phyloP scores from a whole-genome alignment of 2,113 vertebrate species.

The Tretioscincus oriximinensis region DNA sequence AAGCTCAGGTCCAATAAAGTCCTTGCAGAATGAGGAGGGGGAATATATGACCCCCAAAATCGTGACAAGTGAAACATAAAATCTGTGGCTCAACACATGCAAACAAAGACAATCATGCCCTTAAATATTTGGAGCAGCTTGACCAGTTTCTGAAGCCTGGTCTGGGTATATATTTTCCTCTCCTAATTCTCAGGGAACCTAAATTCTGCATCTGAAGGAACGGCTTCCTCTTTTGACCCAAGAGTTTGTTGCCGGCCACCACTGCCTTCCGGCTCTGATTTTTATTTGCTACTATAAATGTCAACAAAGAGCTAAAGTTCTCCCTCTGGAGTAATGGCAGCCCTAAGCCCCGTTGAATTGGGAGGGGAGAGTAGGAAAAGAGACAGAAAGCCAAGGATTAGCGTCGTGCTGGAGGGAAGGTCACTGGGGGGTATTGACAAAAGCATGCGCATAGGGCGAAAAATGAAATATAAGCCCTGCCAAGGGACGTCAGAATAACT shows the following conservation, averaged over 20 bases:
- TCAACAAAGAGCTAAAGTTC: neutral
- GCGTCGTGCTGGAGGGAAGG: constrained; percentile 4
- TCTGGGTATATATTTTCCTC: too few species aligned
- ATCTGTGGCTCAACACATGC: neutral
- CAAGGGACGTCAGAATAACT: constrained; percentile 13
- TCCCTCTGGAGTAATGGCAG: constrained; percentile 6
- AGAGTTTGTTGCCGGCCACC: neutral
- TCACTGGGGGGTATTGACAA: neutral
- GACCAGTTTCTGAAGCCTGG: neutral
- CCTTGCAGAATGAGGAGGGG: too few species aligned
- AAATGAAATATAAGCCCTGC: neutral
- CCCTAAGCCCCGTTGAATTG: neutral
- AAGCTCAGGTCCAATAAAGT: too few species aligned
- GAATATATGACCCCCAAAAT: too few species aligned
- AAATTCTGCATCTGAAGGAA: neutral
- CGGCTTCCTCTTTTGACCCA: neutral
- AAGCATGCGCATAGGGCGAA: constrained; percentile 8
- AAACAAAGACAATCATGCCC: neutral
- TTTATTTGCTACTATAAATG: constrained; percentile 4
- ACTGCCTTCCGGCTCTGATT: neutral
- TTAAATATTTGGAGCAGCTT: neutral
- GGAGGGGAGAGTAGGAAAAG: neutral
- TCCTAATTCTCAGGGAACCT: neutral
- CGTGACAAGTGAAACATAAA: too few species aligned
- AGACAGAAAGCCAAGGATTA: neutral